Base-by-base conservation (phyloP, 2,113 vertebrate genomes). In the Daboia siamensis region DNA sequence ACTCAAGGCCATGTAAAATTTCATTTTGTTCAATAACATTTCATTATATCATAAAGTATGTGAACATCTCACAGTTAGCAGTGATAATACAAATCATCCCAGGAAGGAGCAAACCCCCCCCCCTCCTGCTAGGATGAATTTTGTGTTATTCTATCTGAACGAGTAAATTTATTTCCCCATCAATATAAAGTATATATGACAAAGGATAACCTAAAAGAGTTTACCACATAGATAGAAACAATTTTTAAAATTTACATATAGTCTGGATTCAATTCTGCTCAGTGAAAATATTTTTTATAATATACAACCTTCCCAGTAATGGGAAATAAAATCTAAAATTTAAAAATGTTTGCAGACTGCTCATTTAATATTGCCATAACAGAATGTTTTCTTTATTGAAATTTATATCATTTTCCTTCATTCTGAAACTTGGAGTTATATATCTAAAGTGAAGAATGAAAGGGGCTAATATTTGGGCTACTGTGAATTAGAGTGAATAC, bases 1-100 rank as follows among this genome's bases (percentile, higher is more conserved):
- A 96, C 96, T 98, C 94, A 97, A 97, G 96, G 97, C 97, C 97
- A 97, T 97, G 95, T 51, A 86, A 94, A 97, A 97, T 96, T 93
- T 91, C 92, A 90, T 97, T 96, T 96, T 92, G 93, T 97, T 96
- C 93, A 91, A 33, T 96, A 96, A 97, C 97, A 97, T 97, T 97
- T 97, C 95, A 95, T 96, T 96, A 89, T 97, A 96, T 96, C 96
- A 96, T 86, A 85, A 90, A 91, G 93, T 96, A 93, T 91, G 95
- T 96, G 94, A 96, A 96, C 94, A 90, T 93, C 94, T 95, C 39
- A 61, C 51, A 90, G 90, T 96, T 96, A 57, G 88, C 95, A 96
- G 90, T 93, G 86, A 94, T 93, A 95, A 93, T 91, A 93, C 93
- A 90, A 97, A 95, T 96, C 92, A 95, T 61, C 96, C 39, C 86